Conservation (phyloP, 1,140 invertebrate genomes). For the Leptoteleia sp. region DNA sequence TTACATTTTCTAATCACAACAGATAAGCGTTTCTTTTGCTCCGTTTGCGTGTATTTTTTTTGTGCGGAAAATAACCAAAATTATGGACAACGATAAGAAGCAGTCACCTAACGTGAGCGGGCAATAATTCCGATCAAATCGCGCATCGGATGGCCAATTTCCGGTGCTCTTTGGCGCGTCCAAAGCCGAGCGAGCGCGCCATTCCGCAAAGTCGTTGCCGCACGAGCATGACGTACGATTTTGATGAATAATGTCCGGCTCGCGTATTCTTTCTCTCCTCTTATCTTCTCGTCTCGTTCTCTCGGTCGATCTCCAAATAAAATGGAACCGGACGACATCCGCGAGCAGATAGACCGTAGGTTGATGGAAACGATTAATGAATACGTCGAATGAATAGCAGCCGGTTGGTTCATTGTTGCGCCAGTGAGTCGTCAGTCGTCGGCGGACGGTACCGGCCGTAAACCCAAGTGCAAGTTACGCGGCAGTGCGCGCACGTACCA, state of each 20-base stretch:
- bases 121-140: too few relatives aligned
- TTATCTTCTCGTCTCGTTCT: constrained; percentile 22
- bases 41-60: too few relatives aligned
- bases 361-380: constrained; percentile 63
- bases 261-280: constrained; percentile 9
- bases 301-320: constrained; percentile 57
- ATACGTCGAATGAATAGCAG: constrained; percentile 60
- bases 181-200: not conserved
- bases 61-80: too few relatives aligned
- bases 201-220: constrained; percentile 23
- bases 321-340: constrained; percentile 65
- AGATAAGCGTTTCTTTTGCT: too few relatives aligned
- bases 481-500: constrained; percentile 45
- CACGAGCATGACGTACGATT: too few relatives aligned
- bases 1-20: too few relatives aligned
- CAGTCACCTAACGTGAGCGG: too few relatives aligned
- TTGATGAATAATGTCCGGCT: constrained; percentile 45
- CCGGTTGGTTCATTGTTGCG: constrained; percentile 58
- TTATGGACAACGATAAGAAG: too few relatives aligned
- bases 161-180: not conserved
- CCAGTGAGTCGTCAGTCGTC: constrained; percentile 62
- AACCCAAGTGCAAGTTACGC: constrained; percentile 49
- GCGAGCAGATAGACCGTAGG: constrained; percentile 64
- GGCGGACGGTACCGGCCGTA: constrained; percentile 49
- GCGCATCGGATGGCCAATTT: too few relatives aligned